Evolutionary conservation across 2,797 vertebrate species (phyloP).

Genomic region (Falco biarmicus): DNA sequence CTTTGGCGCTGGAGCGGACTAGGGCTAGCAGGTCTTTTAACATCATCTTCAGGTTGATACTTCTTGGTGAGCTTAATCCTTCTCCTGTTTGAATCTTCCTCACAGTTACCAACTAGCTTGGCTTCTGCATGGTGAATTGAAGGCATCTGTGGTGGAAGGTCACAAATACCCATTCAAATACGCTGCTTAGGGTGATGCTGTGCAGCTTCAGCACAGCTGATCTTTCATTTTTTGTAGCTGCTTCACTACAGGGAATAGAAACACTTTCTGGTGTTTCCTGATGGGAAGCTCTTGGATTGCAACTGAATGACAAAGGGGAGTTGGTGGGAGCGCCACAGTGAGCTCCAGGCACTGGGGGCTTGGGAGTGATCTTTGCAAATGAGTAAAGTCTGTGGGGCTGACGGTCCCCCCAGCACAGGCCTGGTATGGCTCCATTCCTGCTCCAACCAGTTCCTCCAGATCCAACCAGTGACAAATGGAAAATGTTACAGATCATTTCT

Average conservation of each 20-base stretch:
- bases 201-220: not conserved
- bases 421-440: not conserved
- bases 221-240: not conserved
- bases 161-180: not conserved
- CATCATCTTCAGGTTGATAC: not conserved
- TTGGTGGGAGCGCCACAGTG: not conserved
- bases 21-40: not conserved
- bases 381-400: not conserved
- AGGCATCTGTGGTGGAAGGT: not conserved
- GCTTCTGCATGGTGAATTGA: not conserved
- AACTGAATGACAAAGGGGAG: not conserved
- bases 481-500: not conserved
- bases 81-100: not conserved
- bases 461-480: not conserved
- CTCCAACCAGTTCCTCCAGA: not conserved
- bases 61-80: not conserved
- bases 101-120: not conserved
- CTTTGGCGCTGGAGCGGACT: not conserved
- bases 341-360: too few relatives aligned
- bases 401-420: rapidly evolving
- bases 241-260: not conserved
- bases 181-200: too few relatives aligned
- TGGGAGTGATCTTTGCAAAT: not conserved
- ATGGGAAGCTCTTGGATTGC: not conserved
- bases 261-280: not conserved